phyloP scores from a whole-genome alignment of 2,888 invertebrate genomes.

The Leucoma salicis region DNA sequence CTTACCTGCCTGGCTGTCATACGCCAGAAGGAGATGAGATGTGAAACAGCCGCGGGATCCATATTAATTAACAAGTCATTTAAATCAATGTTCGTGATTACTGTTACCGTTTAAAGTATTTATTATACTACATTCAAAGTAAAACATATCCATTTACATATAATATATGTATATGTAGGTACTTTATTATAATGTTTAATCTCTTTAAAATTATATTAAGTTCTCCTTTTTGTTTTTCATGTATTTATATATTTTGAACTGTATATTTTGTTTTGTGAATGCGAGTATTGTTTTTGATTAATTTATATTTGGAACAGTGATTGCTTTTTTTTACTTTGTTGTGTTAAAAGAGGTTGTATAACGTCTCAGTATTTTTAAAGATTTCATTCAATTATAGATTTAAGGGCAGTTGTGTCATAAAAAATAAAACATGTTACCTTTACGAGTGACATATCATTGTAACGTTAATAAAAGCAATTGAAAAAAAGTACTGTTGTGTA shows the following conservation, averaged over 20 bases:
- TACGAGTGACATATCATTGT: slow-evolving; percentile 54
- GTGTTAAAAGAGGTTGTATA: too few species aligned
- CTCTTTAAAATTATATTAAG: not conserved
- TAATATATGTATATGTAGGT: not conserved
- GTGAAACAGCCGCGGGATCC: slow-evolving; percentile 84
- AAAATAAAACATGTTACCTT: slow-evolving; percentile 40
- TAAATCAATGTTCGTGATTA: slow-evolving; percentile 54
- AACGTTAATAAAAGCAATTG: slow-evolving; percentile 77
- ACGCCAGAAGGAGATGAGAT: slow-evolving; percentile 96
- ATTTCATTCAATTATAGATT: not conserved
- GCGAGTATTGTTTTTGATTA: not conserved
- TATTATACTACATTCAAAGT: slow-evolving; percentile 81
- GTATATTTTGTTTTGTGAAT: not conserved
- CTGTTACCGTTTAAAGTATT: slow-evolving; percentile 41
- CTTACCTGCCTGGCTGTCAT: slow-evolving; percentile 86
- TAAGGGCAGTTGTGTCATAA: slow-evolving; percentile 32
- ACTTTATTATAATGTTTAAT: too few species aligned
- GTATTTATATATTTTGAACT: too few species aligned
- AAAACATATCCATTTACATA: slow-evolving; percentile 44
- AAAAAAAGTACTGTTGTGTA: slow-evolving; percentile 67
- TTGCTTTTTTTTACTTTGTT: not conserved
- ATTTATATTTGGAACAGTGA: not conserved
- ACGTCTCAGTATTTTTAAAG: too few species aligned
- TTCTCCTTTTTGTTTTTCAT: too few species aligned
- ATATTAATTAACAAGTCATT: slow-evolving; percentile 42